Base-by-base conservation (phyloP, 2,888 invertebrate species). In the Caenorhabditis sinica region DNA sequence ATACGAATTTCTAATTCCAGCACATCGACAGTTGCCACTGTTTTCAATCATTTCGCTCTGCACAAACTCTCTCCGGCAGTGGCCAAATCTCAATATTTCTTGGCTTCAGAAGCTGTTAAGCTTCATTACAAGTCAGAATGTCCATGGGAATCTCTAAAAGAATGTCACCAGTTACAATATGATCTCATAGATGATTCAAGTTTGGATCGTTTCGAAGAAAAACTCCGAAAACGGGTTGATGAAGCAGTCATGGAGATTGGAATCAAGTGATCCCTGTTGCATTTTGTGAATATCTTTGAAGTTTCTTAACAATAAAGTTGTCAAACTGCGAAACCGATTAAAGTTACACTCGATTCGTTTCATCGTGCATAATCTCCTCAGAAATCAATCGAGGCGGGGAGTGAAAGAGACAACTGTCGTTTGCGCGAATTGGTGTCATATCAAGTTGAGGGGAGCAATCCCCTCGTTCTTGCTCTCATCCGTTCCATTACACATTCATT, bases 91-190 rank as follows among this genome's bases (percentile, higher is more conserved):
- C 72, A 72, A 60, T 82, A 73, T 49, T 66, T 82, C 11, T 25
- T 58, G 15, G 5, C 69, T 13, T 25, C 56, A 9, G 95, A 96
- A 92, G 97, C 97, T 23, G 96, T 97, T 88, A 94, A 97, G 91
- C 96, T 97, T 93, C 97, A 97, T 93, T 97, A 97, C 94, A 95
- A 97, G 74, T 61, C 76, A 0, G 80, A 81, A 94, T 97, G 97
- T 75, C 90, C 91, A 33, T 83, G 88, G 36, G 92, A 92, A 71
- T 89, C 88, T 0, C 76, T 86, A 3, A 82, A 88, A 60, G 90
- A 91, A 76, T 92, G 92, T 77, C 80, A 82, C 17, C 75, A 87
- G 6, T 58, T 91, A 36, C 61, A 84, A 58, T 60, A 65, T 51
- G 85, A 90, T 69, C 72, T 88, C 9, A 83, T 90, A 25, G 86